Conservation (phyloP, 2,797 vertebrate genomes). For the Macroramphosus scolopax region DNA sequence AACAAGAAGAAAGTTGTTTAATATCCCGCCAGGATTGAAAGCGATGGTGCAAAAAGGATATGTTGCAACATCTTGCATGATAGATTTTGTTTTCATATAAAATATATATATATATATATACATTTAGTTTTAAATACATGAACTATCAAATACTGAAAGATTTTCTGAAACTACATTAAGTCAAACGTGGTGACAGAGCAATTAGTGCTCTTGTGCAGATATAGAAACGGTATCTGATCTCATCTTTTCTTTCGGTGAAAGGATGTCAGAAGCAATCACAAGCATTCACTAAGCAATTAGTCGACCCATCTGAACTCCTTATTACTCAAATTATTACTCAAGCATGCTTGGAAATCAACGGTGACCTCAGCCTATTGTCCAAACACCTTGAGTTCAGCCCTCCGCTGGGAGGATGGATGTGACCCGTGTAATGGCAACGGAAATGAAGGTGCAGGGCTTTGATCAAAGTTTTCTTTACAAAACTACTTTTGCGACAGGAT, state of each 20-base stretch:
- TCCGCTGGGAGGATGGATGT: slow-evolving; percentile 44
- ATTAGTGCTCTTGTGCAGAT: too few species aligned
- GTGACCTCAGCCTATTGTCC: slow-evolving; percentile 62
- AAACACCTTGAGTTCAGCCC: slow-evolving; percentile 32
- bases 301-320: slow-evolving; percentile 56
- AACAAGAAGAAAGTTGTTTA: too few species aligned
- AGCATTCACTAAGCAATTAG: slow-evolving; percentile 57
- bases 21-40: too few species aligned
- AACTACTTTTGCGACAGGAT: slow-evolving; percentile 10
- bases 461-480: slow-evolving; percentile 10
- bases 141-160: too few species aligned
- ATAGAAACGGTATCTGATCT: slow-evolving; percentile 17
- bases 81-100: too few species aligned
- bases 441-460: slow-evolving; percentile 28
- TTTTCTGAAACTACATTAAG: too few species aligned
- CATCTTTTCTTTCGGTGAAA: slow-evolving; percentile 37
- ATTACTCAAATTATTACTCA: slow-evolving; percentile 78
- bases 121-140: too few species aligned
- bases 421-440: slow-evolving; percentile 41
- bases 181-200: slow-evolving; percentile 17
- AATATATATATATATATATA: too few species aligned
- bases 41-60: too few species aligned
- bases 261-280: slow-evolving; percentile 57
- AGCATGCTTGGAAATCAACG: slow-evolving; percentile 60
- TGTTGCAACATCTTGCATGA: too few species aligned